phyloP scores from a whole-genome alignment of 2,113 vertebrate genomes.

The Laterallus jamaicensis region DNA sequence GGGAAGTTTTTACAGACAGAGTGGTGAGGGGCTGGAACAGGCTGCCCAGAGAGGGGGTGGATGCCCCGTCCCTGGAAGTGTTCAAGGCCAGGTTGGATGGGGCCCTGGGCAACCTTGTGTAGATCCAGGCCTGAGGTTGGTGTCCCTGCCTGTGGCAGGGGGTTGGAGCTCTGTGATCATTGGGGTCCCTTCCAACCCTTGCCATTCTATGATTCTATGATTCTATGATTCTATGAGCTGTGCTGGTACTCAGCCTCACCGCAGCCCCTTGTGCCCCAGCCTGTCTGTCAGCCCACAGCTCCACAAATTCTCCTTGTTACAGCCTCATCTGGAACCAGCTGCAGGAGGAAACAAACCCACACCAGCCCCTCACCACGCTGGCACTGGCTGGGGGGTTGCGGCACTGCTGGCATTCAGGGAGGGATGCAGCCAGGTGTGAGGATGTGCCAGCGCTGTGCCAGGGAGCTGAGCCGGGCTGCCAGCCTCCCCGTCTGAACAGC shows the following conservation, averaged over 20 bases:
- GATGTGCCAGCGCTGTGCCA: rapidly evolving
- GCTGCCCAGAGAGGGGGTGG: no score
- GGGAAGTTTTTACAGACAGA: no score
- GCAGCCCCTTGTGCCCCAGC: not conserved
- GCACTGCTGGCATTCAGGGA: rapidly evolving
- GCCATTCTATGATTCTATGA: no score
- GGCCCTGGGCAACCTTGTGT: no score
- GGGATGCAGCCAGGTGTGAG: not conserved
- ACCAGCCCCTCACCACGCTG: not conserved
- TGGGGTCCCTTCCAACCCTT: no score
- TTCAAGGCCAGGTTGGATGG: no score
- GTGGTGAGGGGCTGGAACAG: no score
- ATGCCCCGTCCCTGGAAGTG: no score
- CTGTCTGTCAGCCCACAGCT: not conserved
- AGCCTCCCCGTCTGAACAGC: not conserved
- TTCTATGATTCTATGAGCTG: not conserved
- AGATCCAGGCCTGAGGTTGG: no score
- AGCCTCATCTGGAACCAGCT: not conserved
- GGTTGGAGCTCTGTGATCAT: no score
- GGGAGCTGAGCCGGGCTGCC: not conserved
- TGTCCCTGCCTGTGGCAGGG: no score
- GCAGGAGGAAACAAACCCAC: not conserved
- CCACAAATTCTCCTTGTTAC: not conserved
- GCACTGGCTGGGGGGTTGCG: not conserved
- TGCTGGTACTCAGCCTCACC: not conserved